phyloP scores from a whole-genome alignment of 2,113 vertebrate species.

The Pseudopipra pipra region DNA sequence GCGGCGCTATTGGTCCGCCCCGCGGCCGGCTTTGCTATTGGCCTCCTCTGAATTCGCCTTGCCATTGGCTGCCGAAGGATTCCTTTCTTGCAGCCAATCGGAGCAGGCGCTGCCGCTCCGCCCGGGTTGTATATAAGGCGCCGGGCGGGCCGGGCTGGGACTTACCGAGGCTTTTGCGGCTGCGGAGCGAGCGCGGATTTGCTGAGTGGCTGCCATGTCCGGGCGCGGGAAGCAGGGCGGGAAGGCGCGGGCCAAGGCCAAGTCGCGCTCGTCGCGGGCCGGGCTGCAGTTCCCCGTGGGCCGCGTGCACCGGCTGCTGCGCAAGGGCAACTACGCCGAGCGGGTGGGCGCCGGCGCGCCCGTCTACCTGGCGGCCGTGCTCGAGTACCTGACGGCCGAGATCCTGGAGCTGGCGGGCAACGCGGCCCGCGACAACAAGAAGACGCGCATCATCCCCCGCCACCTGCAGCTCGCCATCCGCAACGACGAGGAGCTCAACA shows the following conservation, averaged over 20 bases:
- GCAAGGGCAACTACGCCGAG: conserved; percentile 78
- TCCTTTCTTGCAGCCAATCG: not conserved
- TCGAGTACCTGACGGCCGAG: conserved; percentile 94
- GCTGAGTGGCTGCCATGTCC: not conserved
- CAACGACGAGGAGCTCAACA: conserved; percentile 90
- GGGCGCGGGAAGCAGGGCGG: too few relatives aligned
- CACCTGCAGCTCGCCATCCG: conserved; percentile 74
- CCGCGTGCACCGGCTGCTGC: conserved; percentile 84
- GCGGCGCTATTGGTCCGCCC: not conserved
- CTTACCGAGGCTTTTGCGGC: too few relatives aligned
- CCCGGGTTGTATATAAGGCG: not conserved
- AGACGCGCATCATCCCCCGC: conserved; percentile 2
- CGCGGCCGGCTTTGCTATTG: not conserved
- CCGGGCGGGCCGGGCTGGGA: too few relatives aligned
- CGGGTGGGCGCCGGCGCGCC: conserved; percentile 80
- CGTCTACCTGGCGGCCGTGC: conserved; percentile 89
- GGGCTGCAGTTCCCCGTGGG: conserved; percentile 83
- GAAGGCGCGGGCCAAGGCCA: conserved; percentile 28
- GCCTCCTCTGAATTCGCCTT: rapidly evolving
- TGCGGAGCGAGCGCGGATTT: too few relatives aligned
- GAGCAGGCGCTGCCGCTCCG: not conserved
- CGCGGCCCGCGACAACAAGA: conserved; percentile 87
- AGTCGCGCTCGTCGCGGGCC: conserved; percentile 64
- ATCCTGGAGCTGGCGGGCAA: conserved; percentile 93
- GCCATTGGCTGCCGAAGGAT: rapidly evolving